Evolutionary conservation across 2,113 vertebrate species (phyloP).

Genomic region (Melanerpes aurifrons): DNA sequence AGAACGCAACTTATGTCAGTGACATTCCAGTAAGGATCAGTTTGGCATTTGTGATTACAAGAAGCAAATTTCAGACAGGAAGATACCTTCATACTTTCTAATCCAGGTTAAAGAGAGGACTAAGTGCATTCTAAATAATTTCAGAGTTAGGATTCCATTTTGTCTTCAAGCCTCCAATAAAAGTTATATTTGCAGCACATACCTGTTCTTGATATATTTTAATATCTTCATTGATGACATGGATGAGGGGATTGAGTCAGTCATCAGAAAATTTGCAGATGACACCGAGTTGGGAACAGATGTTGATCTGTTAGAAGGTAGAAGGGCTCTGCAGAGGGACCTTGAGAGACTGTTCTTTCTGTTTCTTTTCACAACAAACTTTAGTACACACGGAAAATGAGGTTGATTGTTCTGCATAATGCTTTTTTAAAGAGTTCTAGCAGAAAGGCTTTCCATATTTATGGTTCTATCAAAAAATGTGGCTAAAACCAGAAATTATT

Average conservation of each 20-base stretch:
- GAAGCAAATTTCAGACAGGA: neutral
- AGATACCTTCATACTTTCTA: neutral
- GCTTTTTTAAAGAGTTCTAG: conserved; percentile 14
- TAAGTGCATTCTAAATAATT: conserved; percentile 8
- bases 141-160: neutral
- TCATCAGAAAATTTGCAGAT: too few relatives aligned
- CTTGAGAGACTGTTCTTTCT: neutral
- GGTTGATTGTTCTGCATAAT: conserved; percentile 21
- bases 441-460: conserved; percentile 56
- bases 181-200: neutral
- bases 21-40: neutral
- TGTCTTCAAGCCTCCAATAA: neutral
- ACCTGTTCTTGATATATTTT: neutral
- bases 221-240: too few relatives aligned
- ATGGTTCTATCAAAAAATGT: conserved; percentile 62
- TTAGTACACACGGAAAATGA: conserved; percentile 34
- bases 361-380: conserved; percentile 6
- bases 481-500: conserved; percentile 67
- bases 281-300: too few relatives aligned
- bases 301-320: too few relatives aligned
- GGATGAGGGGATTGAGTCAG: too few relatives aligned
- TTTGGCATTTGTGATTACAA: neutral
- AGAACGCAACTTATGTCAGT: fast-evolving
- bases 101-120: conserved; percentile 27
- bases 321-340: too few relatives aligned